A percentile compares a stretch with the other conserved stretches of the same genome.
Conservation (phyloP, 30 jellyfish, hydroid and myxozoan genomes). For the Rhopilema esculentum region DNA sequence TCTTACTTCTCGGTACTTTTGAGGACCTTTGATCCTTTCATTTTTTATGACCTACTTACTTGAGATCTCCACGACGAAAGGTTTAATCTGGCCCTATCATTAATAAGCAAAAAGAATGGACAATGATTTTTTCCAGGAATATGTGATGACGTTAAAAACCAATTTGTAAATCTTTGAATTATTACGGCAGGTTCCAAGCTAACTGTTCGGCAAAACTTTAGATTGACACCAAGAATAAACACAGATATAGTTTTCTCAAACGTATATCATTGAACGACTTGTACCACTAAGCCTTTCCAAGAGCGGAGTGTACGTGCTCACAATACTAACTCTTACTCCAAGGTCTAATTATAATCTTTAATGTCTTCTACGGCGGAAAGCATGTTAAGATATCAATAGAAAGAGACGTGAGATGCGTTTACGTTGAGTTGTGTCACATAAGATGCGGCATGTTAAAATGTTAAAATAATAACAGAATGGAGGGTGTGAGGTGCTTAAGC, state of each 20-base stretch:
- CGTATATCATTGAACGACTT: background rate
- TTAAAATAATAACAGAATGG: background rate
- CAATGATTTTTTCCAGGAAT: too few species aligned
- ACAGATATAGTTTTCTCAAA: background rate
- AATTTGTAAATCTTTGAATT: background rate
- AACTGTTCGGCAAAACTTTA: background rate
- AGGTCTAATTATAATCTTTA: background rate
- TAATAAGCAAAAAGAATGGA: too few species aligned
- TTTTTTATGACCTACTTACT: too few species aligned
- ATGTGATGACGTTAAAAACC: too few species aligned
- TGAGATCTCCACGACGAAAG: too few species aligned
- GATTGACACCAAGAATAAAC: background rate
- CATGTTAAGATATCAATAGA: conserved; percentile 4
- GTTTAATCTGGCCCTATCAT: too few species aligned
- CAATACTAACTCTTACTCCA: background rate
- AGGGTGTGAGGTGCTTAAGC: background rate
- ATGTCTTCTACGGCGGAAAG: conserved; percentile 17
- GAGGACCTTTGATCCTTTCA: too few species aligned
- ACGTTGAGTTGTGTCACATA: conserved; percentile 1
- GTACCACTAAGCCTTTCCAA: background rate
- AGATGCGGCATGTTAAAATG: conserved; percentile 11
- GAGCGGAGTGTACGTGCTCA: background rate
- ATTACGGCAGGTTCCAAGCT: background rate
- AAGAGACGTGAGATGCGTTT: background rate
- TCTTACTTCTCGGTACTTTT: too few species aligned